Percentiles rank a stretch among this genome's conserved stretches.
Conservation (phyloP, 2,888 invertebrate species). For the Drosophila kambysellisi region DNA sequence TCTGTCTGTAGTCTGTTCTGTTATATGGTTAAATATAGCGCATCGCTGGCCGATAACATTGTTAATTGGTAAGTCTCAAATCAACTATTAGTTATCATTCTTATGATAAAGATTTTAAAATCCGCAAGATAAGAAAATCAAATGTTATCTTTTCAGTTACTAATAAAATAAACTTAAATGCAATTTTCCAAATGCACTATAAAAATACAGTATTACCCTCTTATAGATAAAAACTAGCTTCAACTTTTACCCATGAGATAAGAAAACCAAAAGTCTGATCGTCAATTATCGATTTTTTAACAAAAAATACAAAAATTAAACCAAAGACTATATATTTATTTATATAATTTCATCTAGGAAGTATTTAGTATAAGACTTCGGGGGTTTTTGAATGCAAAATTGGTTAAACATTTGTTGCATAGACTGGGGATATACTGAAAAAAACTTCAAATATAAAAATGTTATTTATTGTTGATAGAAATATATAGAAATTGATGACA, state of each 20-base stretch:
- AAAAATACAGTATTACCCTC: background rate
- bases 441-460: no score
- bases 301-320: no score
- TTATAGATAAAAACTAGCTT: background rate
- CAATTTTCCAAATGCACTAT: background rate
- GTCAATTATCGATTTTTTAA: background rate
- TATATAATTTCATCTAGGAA: no score
- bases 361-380: no score
- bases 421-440: no score
- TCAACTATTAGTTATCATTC: background rate
- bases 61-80: constrained; percentile 49
- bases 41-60: constrained; percentile 53
- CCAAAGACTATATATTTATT: background rate
- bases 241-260: background rate
- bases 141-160: background rate
- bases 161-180: background rate
- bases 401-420: no score
- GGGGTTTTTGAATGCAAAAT: no score
- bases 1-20: constrained; percentile 15
- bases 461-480: no score
- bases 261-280: background rate
- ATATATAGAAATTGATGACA: no score
- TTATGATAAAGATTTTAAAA: background rate
- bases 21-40: constrained; percentile 12
- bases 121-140: background rate